These are phyloP conservation scores for Himantopus leucocephalus DNA, from an alignment of 2,113 vertebrate genomes.

Conservation along the genomic window DNA sequence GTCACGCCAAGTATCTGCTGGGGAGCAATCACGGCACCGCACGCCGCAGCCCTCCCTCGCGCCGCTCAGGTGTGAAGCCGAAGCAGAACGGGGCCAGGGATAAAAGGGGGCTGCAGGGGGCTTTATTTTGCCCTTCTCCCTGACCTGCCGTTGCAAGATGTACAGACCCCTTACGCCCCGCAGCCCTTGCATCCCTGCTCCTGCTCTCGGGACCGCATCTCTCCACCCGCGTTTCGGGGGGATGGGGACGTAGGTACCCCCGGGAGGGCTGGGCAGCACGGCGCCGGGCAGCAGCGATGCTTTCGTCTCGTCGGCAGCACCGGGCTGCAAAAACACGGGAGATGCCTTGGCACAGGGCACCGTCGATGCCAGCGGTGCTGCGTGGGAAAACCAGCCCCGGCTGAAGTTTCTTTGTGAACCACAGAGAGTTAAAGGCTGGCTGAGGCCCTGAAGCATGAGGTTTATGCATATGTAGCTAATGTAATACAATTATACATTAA, in stretches of 20 bases:
- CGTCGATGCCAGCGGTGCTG: fast-evolving
- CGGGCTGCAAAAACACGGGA: fast-evolving
- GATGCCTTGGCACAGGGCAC: background rate
- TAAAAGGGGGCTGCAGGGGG: background rate
- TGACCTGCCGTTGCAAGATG: fast-evolving
- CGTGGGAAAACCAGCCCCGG: background rate
- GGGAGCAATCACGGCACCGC: background rate
- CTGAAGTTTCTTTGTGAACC: background rate
- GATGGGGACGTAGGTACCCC: background rate
- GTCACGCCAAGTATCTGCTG: background rate
- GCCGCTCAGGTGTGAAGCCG: fast-evolving
- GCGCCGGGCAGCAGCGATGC: background rate
- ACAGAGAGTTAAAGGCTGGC: slow-evolving; percentile 57
- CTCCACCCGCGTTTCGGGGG: fast-evolving
- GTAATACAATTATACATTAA: slow-evolving; percentile 66
- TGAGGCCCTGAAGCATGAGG: slow-evolving; percentile 5
- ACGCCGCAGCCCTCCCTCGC: background rate
- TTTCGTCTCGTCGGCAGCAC: fast-evolving
- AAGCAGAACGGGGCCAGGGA: background rate
- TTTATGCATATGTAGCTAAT: slow-evolving; percentile 60
- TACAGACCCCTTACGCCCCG: fast-evolving
- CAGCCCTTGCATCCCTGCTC: background rate
- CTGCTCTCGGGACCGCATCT: fast-evolving
- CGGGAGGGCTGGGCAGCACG: background rate
- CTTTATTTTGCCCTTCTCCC: background rate